phyloP scores from a whole-genome alignment of 1,140 invertebrate species.

The Drosophila santomea region DNA sequence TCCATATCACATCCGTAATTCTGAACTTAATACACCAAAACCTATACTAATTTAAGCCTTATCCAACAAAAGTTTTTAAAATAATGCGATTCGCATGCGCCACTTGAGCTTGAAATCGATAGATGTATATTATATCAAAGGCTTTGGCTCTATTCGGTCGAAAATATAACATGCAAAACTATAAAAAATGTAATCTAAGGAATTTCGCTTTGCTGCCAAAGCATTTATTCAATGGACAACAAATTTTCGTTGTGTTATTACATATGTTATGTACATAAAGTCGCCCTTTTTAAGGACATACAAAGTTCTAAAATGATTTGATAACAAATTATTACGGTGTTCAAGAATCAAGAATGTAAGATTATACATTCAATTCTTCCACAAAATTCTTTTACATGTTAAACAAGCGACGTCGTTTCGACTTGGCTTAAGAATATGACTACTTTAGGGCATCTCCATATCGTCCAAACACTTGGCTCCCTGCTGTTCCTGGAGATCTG shows the following conservation, averaged over 20 bases:
- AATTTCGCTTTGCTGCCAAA: too few relatives aligned
- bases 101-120: neutral
- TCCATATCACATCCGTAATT: too few relatives aligned
- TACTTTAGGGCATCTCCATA: neutral
- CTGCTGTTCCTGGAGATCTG: neutral
- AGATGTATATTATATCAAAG: neutral
- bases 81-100: conserved; percentile 20
- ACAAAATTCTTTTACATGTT: neutral
- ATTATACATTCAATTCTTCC: neutral
- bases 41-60: too few relatives aligned
- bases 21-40: too few relatives aligned
- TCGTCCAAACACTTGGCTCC: too few relatives aligned
- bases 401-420: neutral
- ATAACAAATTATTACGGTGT: neutral
- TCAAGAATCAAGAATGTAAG: neutral
- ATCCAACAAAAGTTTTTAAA: too few relatives aligned
- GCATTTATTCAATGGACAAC: too few relatives aligned
- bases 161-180: too few relatives aligned
- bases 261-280: too few relatives aligned
- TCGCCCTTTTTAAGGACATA: neutral
- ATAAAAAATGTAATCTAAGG: too few relatives aligned
- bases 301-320: neutral
- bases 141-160: too few relatives aligned
- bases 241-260: too few relatives aligned
- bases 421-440: neutral